A percentile compares a stretch with the other conserved stretches of the same genome.
Evolutionary conservation across 2,888 invertebrate genomes (phyloP).

Genomic region (Philereme transversata): DNA sequence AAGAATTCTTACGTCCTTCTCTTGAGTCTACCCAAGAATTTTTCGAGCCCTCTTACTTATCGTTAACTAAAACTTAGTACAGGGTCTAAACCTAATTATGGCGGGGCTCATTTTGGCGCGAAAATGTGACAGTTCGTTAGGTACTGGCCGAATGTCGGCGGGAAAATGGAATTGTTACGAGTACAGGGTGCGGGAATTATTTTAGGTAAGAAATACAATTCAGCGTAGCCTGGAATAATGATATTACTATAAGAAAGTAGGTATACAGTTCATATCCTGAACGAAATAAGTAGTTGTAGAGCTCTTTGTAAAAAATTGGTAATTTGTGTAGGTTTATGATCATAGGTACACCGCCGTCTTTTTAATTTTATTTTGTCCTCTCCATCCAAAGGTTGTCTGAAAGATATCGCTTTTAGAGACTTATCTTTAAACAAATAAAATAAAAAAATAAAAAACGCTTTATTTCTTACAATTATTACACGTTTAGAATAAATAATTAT

Average conservation of each 20-base stretch:
- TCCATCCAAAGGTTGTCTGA: too few relatives aligned
- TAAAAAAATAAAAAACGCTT: too few relatives aligned
- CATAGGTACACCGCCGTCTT: too few relatives aligned
- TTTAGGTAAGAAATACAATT: constrained; percentile 39
- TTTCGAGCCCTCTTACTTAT: constrained; percentile 21
- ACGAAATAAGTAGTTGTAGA: too few relatives aligned
- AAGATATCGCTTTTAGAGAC: too few relatives aligned
- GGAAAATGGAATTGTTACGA: constrained; percentile 53
- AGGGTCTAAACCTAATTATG: constrained; percentile 63
- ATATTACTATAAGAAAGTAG: constrained; percentile 29
- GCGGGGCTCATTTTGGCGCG: constrained; percentile 65
- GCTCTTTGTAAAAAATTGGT: too few relatives aligned
- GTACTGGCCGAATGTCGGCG: constrained; percentile 51
- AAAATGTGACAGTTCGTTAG: constrained; percentile 77
- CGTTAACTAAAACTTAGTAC: constrained; percentile 46
- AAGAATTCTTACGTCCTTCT: neutral
- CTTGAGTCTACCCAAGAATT: constrained; percentile 12
- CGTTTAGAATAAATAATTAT: too few relatives aligned
- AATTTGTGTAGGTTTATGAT: too few relatives aligned
- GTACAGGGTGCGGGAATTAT: constrained; percentile 11
- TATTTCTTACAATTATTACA: too few relatives aligned
- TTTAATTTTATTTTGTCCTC: too few relatives aligned
- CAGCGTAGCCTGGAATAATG: constrained; percentile 36
- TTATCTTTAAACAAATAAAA: too few relatives aligned
- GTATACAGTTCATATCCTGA: neutral